A percentile compares a stretch with the other conserved stretches of the same genome.
These are phyloP conservation scores for Stenotaenia linearis DNA, from an alignment of 2,888 invertebrate genomes.

Conservation along the genomic window DNA sequence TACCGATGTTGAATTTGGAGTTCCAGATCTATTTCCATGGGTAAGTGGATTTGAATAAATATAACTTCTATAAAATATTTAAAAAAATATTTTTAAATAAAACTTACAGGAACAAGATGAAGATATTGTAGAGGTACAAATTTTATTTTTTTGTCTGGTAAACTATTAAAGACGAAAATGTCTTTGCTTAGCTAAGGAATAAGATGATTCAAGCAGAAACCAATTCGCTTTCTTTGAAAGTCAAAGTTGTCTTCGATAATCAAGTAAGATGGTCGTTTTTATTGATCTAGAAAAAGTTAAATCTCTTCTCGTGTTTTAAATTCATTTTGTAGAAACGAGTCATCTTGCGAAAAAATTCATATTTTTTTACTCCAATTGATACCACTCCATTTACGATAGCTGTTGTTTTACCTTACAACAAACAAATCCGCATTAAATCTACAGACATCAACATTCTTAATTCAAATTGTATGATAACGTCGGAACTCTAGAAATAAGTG, in stretches of 20 bases:
- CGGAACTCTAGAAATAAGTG: background rate
- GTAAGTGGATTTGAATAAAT: background rate
- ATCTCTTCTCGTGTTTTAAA: too few relatives aligned
- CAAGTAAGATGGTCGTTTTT: background rate
- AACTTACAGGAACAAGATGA: background rate
- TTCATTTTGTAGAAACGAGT: background rate
- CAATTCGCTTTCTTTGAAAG: background rate
- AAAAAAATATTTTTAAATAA: background rate
- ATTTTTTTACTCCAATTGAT: background rate
- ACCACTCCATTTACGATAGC: background rate
- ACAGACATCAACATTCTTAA: background rate
- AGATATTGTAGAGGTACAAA: background rate
- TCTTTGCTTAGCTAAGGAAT: background rate
- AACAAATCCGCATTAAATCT: background rate
- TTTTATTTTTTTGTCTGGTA: background rate
- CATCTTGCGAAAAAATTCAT: background rate
- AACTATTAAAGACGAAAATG: background rate
- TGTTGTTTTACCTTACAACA: background rate
- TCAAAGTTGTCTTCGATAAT: background rate
- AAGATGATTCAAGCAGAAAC: background rate
- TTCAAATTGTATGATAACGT: background rate
- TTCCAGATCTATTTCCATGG: constrained; percentile 51
- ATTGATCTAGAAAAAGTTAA: too few relatives aligned
- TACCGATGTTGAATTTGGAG: constrained; percentile 87
- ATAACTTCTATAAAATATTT: background rate